Percentiles rank a stretch among this genome's conserved stretches.
Conservation (phyloP, 2,888 invertebrate species). For the Alsophila aescularia region DNA sequence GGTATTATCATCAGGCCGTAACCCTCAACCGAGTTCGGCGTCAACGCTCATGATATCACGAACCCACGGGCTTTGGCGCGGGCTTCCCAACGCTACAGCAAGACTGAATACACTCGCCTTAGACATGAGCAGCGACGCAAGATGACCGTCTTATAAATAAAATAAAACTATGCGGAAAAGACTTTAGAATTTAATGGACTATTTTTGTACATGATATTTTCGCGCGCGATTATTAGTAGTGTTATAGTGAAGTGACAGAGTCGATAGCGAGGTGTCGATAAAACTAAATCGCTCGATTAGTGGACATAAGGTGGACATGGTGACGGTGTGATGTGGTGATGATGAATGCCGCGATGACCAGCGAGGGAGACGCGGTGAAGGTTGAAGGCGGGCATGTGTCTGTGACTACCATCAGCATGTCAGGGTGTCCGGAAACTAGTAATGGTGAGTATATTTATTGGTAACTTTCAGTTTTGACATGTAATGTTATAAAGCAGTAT, state of each 20-base stretch:
- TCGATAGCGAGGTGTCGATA: constrained; percentile 60
- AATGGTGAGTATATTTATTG: constrained; percentile 68
- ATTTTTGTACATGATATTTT: constrained; percentile 51
- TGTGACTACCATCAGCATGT: constrained; percentile 92
- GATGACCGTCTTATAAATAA: constrained; percentile 58
- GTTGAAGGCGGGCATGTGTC: constrained; percentile 87
- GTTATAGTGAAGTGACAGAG: constrained; percentile 66
- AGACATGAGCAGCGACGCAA: constrained; percentile 64
- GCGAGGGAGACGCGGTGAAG: constrained; percentile 77
- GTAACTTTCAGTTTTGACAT: too few species aligned
- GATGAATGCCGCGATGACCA: constrained; percentile 69
- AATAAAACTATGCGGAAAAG: constrained; percentile 57
- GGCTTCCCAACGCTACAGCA: constrained; percentile 37
- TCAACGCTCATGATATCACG: constrained; percentile 14
- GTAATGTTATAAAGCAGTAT: too few species aligned
- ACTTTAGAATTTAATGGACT: constrained; percentile 58
- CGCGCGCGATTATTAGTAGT: constrained; percentile 50
- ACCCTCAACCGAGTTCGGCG: constrained; percentile 39
- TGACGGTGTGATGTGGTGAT: constrained; percentile 45
- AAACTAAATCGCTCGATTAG: background rate
- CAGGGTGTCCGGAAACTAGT: constrained; percentile 81
- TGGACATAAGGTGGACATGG: constrained; percentile 27
- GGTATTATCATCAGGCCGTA: constrained; percentile 53
- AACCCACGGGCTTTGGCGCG: constrained; percentile 23
- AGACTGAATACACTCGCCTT: constrained; percentile 76